phyloP scores from a whole-genome alignment of 2,888 invertebrate species.

The Apantesis nais region DNA sequence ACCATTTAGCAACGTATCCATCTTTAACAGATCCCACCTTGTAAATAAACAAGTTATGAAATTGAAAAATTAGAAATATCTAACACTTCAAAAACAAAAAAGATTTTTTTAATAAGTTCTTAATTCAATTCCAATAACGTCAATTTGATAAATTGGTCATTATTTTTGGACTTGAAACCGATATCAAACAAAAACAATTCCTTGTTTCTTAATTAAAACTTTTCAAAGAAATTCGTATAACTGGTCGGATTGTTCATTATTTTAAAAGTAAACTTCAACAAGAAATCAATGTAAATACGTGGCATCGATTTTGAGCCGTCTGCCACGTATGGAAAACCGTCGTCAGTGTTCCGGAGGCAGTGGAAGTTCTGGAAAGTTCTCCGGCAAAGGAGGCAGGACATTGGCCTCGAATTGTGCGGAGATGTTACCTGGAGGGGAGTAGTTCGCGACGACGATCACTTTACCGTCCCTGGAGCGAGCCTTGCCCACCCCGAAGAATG shows the following conservation, averaged over 20 bases:
- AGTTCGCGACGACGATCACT: slow-evolving; percentile 93
- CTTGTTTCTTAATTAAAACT: not conserved
- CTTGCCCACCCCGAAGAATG: slow-evolving; percentile 92
- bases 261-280: not conserved
- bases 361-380: slow-evolving; percentile 79
- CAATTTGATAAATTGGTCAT: not conserved
- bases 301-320: slow-evolving; percentile 73
- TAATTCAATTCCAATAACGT: not conserved
- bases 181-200: not conserved
- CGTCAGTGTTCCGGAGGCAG: slow-evolving; percentile 75
- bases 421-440: slow-evolving; percentile 92
- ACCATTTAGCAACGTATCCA: not conserved
- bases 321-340: slow-evolving; percentile 76
- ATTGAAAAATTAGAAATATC: not conserved
- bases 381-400: slow-evolving; percentile 90
- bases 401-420: slow-evolving; percentile 91
- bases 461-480: slow-evolving; percentile 92
- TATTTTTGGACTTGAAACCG: not conserved
- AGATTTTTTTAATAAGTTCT: not conserved
- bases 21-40: not conserved
- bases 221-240: not conserved
- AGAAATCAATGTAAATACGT: slow-evolving; percentile 52
- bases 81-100: not conserved
- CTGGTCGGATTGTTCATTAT: not conserved
- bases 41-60: not conserved